Base-by-base conservation (phyloP, 2,797 vertebrate species). In the Rallus crepitans region DNA sequence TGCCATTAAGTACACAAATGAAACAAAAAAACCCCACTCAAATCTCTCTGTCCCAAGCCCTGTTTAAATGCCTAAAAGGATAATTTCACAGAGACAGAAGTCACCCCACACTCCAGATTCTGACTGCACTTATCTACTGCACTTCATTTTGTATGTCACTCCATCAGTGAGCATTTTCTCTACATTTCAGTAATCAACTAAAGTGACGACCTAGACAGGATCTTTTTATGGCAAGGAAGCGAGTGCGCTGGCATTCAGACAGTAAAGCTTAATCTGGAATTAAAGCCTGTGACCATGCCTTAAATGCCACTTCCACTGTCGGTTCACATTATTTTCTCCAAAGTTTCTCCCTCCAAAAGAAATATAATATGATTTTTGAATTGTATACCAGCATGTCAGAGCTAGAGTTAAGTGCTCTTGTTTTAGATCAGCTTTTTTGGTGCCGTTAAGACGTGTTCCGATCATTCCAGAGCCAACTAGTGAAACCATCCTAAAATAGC, bases 401-500 rank as follows among this genome's bases (percentile, higher is more conserved):
- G 59, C 30, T 78, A 16, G 79, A 94, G 85, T 83, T 80, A 72
- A 86, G 80, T 7, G 39, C 30, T 33, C 80, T 93, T 89, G 77
- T 8, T 95, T 94, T 42, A 64, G 50, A 86, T 66, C 30, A 39
- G 30, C 0, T 23, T 68, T 80, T 90, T 48, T 91, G 73, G 81
- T 90, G 93, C 93, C 87, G 45, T 71, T 94, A 28, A 70, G 75
- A 81, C 12, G 48, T 87, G 73, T 80, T 95, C 84, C 28, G 1
- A 77, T 95, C 80, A 80, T 93, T 95, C 94, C 93, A 92, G 90
- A 94, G 88, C 73, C 72, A 89, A 90, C 93, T 59, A 95, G 94
- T 69, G 82, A 95, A 97, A 96, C 90, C 53, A 42, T 89, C 95
- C 92, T 28, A 93, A 95, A 97, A 97, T 96, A 97, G 96, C 95